Conservation (phyloP, 2,797 vertebrate genomes). For the Mallotus villosus region DNA sequence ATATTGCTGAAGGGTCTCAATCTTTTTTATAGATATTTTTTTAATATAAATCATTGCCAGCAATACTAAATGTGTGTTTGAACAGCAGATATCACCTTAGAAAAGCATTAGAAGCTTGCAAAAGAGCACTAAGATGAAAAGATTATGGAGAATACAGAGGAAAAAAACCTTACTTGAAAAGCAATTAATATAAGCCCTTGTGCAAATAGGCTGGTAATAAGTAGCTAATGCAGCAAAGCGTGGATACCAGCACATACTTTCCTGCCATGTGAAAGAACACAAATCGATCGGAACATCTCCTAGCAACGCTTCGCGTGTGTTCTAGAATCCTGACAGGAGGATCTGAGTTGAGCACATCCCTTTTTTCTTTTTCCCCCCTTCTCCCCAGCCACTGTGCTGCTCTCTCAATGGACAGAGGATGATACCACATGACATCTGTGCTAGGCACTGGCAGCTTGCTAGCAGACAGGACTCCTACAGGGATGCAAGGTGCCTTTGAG, state of each 20-base stretch:
- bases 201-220: neutral
- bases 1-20: neutral
- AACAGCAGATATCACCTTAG: neutral
- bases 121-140: too few relatives aligned
- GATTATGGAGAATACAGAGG: too few relatives aligned
- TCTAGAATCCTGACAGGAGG: slow-evolving; percentile 26
- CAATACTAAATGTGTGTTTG: neutral
- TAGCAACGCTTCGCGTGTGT: slow-evolving; percentile 13
- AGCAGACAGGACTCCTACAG: slow-evolving; percentile 40
- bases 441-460: slow-evolving; percentile 36
- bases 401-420: slow-evolving; percentile 36
- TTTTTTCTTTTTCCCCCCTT: neutral
- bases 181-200: neutral
- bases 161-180: too few relatives aligned
- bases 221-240: neutral
- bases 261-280: neutral
- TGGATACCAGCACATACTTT: neutral
- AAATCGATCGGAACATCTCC: slow-evolving; percentile 2
- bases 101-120: neutral
- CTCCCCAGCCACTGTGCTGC: slow-evolving; percentile 18
- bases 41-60: neutral
- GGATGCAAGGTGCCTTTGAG: slow-evolving; percentile 50
- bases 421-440: slow-evolving; percentile 46
- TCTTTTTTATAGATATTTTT: neutral
- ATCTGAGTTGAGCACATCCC: slow-evolving; percentile 15